Conservation (phyloP, 2,113 vertebrate species). For the Nerophis lumbriciformis region DNA sequence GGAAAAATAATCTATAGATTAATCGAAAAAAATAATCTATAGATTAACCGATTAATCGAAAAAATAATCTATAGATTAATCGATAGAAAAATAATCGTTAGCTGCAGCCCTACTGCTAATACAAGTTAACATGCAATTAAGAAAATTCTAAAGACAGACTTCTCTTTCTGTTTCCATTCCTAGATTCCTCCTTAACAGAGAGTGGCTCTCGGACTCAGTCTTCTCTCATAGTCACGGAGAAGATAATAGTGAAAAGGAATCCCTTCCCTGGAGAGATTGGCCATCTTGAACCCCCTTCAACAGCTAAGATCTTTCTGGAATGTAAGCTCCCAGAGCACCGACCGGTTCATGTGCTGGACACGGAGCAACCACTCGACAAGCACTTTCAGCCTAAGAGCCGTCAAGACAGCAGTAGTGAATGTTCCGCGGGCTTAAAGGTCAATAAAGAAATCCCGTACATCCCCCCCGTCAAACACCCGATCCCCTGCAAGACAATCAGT, state of each 20-base stretch:
- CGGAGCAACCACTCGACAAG: conserved; percentile 80
- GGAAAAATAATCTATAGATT: too few relatives aligned
- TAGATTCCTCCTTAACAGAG: conserved; percentile 92
- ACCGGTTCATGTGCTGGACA: conserved; percentile 79
- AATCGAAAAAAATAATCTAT: too few relatives aligned
- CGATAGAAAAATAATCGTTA: too few relatives aligned
- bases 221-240: conserved; percentile 84
- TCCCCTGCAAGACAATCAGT: conserved; percentile 74
- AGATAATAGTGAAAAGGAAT: conserved; percentile 83
- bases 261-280: conserved; percentile 85
- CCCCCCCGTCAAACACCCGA: conserved; percentile 80
- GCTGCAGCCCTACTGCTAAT: too few relatives aligned
- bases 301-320: conserved; percentile 85
- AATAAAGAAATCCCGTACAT: conserved; percentile 86
- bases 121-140: too few relatives aligned
- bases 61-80: too few relatives aligned
- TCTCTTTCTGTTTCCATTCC: conserved; percentile 41
- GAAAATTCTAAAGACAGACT: too few relatives aligned
- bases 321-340: conserved; percentile 89
- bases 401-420: conserved; percentile 77
- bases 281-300: conserved; percentile 82
- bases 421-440: conserved; percentile 79
- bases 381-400: conserved; percentile 78
- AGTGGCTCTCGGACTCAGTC: conserved; percentile 88
- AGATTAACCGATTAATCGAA: too few relatives aligned